Evolutionary conservation across 2,113 vertebrate genomes (phyloP), one percentile per base, ranked within the genome.

Genomic region (Panthera leo): DNA sequence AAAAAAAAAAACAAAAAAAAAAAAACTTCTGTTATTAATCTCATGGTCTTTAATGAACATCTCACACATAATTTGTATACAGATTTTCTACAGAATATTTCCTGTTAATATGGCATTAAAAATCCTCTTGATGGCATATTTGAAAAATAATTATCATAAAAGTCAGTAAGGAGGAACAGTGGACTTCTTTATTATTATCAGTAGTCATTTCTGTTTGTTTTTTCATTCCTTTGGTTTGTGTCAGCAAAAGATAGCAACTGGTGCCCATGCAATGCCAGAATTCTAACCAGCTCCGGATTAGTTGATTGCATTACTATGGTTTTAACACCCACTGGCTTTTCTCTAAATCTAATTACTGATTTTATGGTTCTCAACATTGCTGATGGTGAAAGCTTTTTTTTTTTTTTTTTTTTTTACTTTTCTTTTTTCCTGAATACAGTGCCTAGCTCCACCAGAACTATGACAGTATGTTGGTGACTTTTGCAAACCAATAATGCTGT

Each of bases 311-410:
- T 95, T 86, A 70, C 75, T 58, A 29, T 55, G 53, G 78, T 87
- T 96, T 96, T 80, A 84, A 89, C 63, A 95, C 68, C 79, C 58
- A 55, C 42, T 71, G 36, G 23, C 94, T 96, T 93, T 92, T 63
- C 63, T 95, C 23, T 79, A 92, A 96, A 94, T 95, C 42, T 94
- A 96, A 97, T 97, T 84, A 94, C 73, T 45, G n/a, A 95, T 96
- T 96, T 95, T 94, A 90, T 85, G 84, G 63, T 86, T 96, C 95
- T 97, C 92, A 76, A 85, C 68, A 80, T 92, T 2, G 4, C 86
- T 93, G 94, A 7, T 93, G 91, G 68, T 45, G 75, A 93, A 97
- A 71, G 55, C 15, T 55, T 67, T 94, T 73, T 82, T n/a, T 67
- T 94, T 36, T 36, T 73, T 82, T 7, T 63, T 55, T 45, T 45